phyloP scores from a whole-genome alignment of 2,888 invertebrate species.

The Drosophila melanosoma region DNA sequence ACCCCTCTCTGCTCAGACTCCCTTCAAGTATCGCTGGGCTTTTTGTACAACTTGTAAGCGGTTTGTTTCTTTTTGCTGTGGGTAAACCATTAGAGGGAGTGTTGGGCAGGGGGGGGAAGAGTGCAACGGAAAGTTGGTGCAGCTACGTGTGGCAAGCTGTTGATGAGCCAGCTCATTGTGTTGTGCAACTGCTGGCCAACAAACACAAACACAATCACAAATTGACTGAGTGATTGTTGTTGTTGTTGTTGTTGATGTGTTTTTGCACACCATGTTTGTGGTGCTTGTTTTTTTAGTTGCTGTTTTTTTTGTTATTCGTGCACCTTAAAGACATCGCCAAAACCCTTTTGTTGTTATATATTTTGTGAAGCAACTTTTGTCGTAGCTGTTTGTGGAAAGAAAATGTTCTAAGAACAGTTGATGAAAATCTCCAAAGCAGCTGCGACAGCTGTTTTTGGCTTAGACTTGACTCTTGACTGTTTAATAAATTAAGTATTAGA shows the following conservation, averaged over 20 bases:
- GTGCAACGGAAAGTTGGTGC: not conserved
- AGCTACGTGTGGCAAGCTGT: slow-evolving; percentile 26
- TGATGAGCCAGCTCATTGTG: slow-evolving; percentile 51
- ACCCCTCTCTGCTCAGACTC: not conserved
- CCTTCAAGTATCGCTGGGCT: slow-evolving; percentile 44
- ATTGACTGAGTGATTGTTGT: slow-evolving; percentile 25
- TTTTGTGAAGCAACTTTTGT: slow-evolving; percentile 16
- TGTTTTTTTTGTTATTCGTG: slow-evolving; percentile 22
- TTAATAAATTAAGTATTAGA: not conserved
- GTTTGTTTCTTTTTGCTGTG: slow-evolving; percentile 48
- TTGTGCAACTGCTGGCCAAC: slow-evolving; percentile 49
- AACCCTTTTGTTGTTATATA: not conserved
- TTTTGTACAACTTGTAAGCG: slow-evolving; percentile 55
- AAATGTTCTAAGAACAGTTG: slow-evolving; percentile 9
- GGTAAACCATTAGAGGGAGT: slow-evolving; percentile 25
- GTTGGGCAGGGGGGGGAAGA: not conserved
- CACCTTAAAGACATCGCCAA: slow-evolving; percentile 32
- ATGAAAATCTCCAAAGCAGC: slow-evolving; percentile 21
- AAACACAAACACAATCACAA: slow-evolving; percentile 21
- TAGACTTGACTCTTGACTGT: not conserved
- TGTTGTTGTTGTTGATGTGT: slow-evolving; percentile 23
- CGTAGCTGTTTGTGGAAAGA: slow-evolving; percentile 14
- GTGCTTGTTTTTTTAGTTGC: not conserved
- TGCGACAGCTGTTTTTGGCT: slow-evolving; percentile 42
- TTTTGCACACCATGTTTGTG: slow-evolving; percentile 19